Base-by-base conservation (phyloP, 2,797 vertebrate genomes). In the Syndactyla subalaris region DNA sequence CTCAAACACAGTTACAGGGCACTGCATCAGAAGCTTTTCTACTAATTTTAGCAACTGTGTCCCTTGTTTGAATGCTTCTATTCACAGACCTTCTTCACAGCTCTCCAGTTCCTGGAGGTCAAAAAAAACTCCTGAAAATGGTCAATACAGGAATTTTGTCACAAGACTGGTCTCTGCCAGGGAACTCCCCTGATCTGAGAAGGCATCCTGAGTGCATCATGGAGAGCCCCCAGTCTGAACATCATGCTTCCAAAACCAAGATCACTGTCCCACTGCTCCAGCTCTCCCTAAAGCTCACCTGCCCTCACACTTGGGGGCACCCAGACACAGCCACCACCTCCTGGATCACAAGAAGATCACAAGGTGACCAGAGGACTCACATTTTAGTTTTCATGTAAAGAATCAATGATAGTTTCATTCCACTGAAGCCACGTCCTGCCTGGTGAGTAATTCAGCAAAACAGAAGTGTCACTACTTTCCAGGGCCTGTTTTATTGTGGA, bases 11-110 rank as follows among this genome's bases (percentile, higher is more conserved):
- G 13, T 7, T 32, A 32, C 1, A 45, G 59, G 59, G 54, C 13
- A 24, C 22, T 21, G 57, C 2, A 1, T 3, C 10, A 3, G 34
- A 57, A 89, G 41, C 32, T 84, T 21, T 24, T 1, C 70, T 36
- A 20, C 29, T 23, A 4, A 81, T 65, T 74, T 65, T 2, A 84
- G n/a, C 0, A 0, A 11, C n/a, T 12, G 29, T 2, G 8, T 6
- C 67, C 62, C 73, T n/a, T 24, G 29, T 22, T 63, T 4, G 16
- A 30, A 1, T 36, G 46, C 22, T 78, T 57, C 74, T 52, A 22
- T 4, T 52, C 74, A 55, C 29, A 88, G 39, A 62, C 14, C 68
- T 49, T 26, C 57, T 57, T 54, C 52, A 75, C 39, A 78, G 74
- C 32, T 36, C 65, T 61, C 32, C n/a, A 38, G 0, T 1, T 61